Evolutionary conservation across 2,797 vertebrate species (phyloP).

Genomic region (Masticophis lateralis): DNA sequence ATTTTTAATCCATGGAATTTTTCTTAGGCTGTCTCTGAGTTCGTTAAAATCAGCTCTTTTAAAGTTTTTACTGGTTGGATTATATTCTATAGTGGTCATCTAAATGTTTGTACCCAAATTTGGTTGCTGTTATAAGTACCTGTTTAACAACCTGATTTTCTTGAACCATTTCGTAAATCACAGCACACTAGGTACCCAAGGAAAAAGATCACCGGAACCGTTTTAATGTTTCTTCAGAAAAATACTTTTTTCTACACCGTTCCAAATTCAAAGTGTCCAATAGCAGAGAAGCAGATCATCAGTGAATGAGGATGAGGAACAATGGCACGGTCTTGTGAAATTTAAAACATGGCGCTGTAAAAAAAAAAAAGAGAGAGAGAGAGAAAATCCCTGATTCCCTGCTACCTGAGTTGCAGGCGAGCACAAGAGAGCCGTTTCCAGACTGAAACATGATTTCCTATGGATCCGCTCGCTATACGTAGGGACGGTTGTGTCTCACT

Average conservation of each 20-base stretch:
- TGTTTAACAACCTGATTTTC: not conserved
- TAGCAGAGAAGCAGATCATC: not conserved
- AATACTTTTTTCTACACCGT: not conserved
- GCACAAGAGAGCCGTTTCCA: not conserved
- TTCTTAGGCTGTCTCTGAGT: not conserved
- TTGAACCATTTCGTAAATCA: slow-evolving; percentile 33
- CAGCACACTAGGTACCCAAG: not conserved
- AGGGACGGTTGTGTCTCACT: slow-evolving; percentile 68
- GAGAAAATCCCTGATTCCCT: slow-evolving; percentile 67
- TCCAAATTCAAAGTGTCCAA: not conserved
- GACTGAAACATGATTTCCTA: not conserved
- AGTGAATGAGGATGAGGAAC: not conserved
- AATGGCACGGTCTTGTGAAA: not conserved
- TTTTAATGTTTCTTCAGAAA: not conserved
- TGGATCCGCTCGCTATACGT: slow-evolving; percentile 69
- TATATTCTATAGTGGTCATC: not conserved
- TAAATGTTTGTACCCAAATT: not conserved
- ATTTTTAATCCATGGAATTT: not conserved
- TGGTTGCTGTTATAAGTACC: not conserved
- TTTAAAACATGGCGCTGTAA: slow-evolving; percentile 33
- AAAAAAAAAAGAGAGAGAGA: not conserved
- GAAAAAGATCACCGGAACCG: slow-evolving; percentile 21
- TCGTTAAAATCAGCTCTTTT: not conserved
- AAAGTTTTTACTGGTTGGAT: not conserved
- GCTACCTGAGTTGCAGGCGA: slow-evolving; percentile 45